Evolutionary conservation across 2,113 vertebrate species (phyloP), one percentile per base, ranked within the genome.

Genomic region (Aptenodytes patagonicus): DNA sequence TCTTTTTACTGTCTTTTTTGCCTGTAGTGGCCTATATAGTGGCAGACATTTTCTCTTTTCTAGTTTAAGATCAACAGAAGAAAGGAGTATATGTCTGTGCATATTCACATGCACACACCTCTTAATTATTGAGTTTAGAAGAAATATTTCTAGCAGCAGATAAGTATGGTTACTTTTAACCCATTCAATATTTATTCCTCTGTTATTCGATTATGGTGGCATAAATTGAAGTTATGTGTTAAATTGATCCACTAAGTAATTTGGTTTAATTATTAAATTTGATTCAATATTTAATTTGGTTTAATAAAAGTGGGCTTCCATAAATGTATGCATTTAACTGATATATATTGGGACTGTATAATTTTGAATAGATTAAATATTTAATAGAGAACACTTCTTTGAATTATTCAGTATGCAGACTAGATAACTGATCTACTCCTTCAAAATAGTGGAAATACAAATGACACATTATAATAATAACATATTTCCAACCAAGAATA

Each of bases 191-290:
- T 98, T 97, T 97, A 97, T 98, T 97, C 89, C 58, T 84, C 54
- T 96, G 19, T 86, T 97, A 95, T 92, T 95, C 25, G 36, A 89
- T 76, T 82, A 88, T 85, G 51, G 85, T 85, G 92, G 58, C 47
- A 97, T 88, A 97, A 98, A 97, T 95, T 95, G 87, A 97, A 97
- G 90, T 94, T 97, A 89, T 91, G 85, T 95, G 85, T 92, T 98
- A 98, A 98, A 98, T 93, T 96, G 97, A 97, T 97, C 75, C 96
- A 98, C 97, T 97, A 97, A 97, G 96, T 97, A 98, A 97, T 98
- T 97, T 86, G 97, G 94, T 98, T 98, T 98, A 98, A 98, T 98
- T 98, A 98, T 98, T 98, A 98, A 98, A 98, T 98, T 97, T 97
- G 82, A 97, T 98, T 98, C 97, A 98, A 98, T 98, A 98, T 98